A percentile compares a stretch with the other conserved stretches of the same genome.
phyloP scores from a whole-genome alignment of 2,888 invertebrate species.

The Tenthredo distinguenda region DNA sequence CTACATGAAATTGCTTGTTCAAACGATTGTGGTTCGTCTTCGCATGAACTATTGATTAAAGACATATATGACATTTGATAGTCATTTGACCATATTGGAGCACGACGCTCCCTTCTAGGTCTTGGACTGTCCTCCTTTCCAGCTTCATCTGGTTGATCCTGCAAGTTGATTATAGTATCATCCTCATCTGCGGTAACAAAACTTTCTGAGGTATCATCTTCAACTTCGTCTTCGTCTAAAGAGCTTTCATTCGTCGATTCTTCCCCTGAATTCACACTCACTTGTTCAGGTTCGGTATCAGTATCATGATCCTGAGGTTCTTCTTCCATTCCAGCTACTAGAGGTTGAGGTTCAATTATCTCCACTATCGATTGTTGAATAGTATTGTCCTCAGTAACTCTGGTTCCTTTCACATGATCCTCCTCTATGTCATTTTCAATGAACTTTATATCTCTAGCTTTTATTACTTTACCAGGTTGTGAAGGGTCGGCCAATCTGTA shows the following conservation, averaged over 20 bases:
- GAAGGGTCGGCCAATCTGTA: conserved; percentile 59
- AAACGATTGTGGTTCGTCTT: neutral
- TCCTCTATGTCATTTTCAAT: conserved; percentile 26
- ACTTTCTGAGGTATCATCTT: neutral
- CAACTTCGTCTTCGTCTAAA: neutral
- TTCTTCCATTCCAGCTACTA: neutral
- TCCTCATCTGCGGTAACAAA: neutral
- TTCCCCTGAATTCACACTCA: neutral
- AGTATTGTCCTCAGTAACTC: neutral
- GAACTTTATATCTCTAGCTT: conserved; percentile 51
- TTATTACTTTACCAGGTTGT: conserved; percentile 42
- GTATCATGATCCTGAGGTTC: neutral
- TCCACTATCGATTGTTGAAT: neutral
- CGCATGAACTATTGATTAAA: neutral
- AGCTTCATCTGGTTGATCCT: neutral
- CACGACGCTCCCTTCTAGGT: neutral
- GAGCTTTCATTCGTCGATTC: neutral
- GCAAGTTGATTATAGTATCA: neutral
- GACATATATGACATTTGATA: neutral
- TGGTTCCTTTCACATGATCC: neutral
- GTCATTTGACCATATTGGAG: conserved; percentile 7
- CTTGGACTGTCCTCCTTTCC: neutral
- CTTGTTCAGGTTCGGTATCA: neutral
- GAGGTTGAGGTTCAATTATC: no score
- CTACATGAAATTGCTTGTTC: neutral